phyloP scores from a whole-genome alignment of 2,797 vertebrate genomes.

The Agapornis canus region DNA sequence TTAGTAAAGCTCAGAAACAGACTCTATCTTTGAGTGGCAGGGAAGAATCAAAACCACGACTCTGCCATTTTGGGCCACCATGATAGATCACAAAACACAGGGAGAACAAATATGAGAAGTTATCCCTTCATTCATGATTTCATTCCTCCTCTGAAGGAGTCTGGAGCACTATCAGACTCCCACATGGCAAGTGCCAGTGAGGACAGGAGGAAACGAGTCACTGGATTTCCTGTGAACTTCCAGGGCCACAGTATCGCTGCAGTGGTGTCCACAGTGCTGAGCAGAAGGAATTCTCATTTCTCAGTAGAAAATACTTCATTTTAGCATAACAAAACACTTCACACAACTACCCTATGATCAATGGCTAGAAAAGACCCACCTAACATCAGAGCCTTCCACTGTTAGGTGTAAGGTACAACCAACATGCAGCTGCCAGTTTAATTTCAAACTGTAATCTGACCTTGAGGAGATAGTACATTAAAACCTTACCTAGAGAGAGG shows the following conservation, averaged over 20 bases:
- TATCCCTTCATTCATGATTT: not conserved
- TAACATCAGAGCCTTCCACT: not conserved
- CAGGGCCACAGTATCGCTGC: fast-evolving
- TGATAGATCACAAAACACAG: not conserved
- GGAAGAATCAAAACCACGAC: not conserved
- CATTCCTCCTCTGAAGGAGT: not conserved
- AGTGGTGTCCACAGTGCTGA: not conserved
- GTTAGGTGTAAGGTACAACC: fast-evolving
- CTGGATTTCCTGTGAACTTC: not conserved
- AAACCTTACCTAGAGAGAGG: not conserved
- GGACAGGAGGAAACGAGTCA: not conserved
- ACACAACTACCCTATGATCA: not conserved
- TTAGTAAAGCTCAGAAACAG: not conserved
- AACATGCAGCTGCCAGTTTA: not conserved
- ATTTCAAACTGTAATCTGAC: not conserved
- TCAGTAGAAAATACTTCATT: not conserved
- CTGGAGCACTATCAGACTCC: not conserved
- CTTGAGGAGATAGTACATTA: not conserved
- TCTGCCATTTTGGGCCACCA: not conserved
- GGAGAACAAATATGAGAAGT: not conserved
- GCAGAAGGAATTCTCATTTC: not conserved
- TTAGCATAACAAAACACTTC: not conserved
- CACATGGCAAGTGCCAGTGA: not conserved
- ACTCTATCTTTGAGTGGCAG: not conserved
- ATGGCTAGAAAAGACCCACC: not conserved